phyloP scores from a whole-genome alignment of 2,113 vertebrate species.

The Hemicordylus capensis region DNA sequence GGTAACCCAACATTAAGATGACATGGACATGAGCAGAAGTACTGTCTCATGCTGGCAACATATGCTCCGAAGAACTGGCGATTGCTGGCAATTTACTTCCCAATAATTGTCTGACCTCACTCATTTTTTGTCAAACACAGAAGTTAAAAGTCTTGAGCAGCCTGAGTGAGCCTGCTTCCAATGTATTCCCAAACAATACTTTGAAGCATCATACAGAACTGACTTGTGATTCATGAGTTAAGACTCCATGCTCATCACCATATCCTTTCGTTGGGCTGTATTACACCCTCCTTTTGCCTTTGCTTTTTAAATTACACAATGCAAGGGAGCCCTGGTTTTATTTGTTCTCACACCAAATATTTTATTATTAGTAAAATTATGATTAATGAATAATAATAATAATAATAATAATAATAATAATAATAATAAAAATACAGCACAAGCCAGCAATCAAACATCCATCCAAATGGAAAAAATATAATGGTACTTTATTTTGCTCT shows the following conservation, averaged over 20 bases:
- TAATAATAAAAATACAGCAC: too few species aligned
- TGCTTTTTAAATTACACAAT: neutral
- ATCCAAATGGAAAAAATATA: conserved; percentile 1
- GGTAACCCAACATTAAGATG: too few species aligned
- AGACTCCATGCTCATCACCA: neutral
- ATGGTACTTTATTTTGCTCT: neutral
- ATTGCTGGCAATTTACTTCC: too few species aligned
- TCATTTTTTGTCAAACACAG: too few species aligned
- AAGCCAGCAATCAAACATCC: too few species aligned
- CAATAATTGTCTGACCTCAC: too few species aligned
- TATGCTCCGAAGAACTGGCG: too few species aligned
- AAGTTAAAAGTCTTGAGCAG: neutral
- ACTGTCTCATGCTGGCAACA: too few species aligned
- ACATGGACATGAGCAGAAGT: too few species aligned
- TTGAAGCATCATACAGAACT: neutral
- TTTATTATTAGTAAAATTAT: too few species aligned
- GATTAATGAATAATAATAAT: too few species aligned
- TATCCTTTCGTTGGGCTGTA: neutral
- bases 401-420: too few species aligned
- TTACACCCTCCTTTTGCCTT: neutral
- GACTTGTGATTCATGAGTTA: neutral
- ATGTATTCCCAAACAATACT: neutral
- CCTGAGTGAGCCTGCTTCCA: neutral
- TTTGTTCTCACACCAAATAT: conserved; percentile 33
- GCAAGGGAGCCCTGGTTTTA: conserved; percentile 24